A percentile compares a stretch with the other conserved stretches of the same genome.
Evolutionary conservation across 2,888 invertebrate species (phyloP).

Genomic region (Ophion obscuratus): DNA sequence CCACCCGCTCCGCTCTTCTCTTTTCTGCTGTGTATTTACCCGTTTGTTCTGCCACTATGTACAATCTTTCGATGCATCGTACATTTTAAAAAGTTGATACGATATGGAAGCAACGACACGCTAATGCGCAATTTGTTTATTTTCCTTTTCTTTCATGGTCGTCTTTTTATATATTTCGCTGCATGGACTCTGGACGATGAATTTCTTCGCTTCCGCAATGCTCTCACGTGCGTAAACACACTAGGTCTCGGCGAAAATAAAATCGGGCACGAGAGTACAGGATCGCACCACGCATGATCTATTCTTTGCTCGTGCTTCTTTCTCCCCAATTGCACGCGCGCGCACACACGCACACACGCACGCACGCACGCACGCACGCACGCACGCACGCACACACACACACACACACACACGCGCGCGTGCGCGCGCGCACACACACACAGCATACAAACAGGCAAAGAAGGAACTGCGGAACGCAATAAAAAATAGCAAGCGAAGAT

Average conservation of each 20-base stretch:
- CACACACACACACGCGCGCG: too few species aligned
- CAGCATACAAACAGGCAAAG: too few species aligned
- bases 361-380: neutral
- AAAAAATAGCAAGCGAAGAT: too few species aligned
- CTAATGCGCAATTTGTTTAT: neutral
- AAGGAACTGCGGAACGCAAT: too few species aligned
- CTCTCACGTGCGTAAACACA: slow-evolving; percentile 60
- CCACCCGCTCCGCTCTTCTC: neutral
- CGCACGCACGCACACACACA: neutral
- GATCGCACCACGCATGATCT: neutral
- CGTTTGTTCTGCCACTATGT: neutral
- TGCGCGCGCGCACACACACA: too few species aligned
- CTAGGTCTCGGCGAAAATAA: slow-evolving; percentile 46
- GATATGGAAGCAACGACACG: neutral
- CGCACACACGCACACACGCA: neutral
- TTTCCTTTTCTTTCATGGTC: slow-evolving; percentile 4
- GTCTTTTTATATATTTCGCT: neutral
- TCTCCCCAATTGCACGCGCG: neutral
- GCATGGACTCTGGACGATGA: slow-evolving; percentile 29
- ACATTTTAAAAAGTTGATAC: slow-evolving; percentile 6
- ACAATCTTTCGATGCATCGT: neutral
- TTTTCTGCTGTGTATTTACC: neutral
- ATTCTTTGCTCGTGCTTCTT: slow-evolving; percentile 9
- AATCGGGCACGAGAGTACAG: slow-evolving; percentile 44
- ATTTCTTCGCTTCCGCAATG: slow-evolving; percentile 54